These are phyloP conservation scores for Serripes groenlandicus DNA, from an alignment of 2,888 invertebrate species.

Conservation along the genomic window DNA sequence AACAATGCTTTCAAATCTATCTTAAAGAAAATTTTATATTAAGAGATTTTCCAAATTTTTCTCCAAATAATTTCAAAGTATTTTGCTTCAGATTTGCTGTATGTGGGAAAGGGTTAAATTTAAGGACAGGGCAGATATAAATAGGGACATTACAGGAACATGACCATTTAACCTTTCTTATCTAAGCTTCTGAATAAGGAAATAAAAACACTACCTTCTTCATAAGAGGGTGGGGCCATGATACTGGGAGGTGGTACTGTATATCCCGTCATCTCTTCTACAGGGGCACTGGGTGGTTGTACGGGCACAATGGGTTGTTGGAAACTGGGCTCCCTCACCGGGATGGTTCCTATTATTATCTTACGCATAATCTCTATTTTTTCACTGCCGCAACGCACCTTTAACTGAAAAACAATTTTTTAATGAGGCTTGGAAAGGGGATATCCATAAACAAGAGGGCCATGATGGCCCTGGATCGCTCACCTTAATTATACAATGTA, in stretches of 20 bases:
- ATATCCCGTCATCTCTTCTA: slow-evolving; percentile 2
- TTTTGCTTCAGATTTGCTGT: no score
- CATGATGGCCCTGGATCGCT: no score
- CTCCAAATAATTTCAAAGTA: no score
- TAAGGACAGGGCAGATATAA: neutral
- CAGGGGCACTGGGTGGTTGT: neutral
- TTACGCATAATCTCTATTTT: slow-evolving; percentile 31
- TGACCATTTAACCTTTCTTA: no score
- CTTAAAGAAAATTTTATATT: no score
- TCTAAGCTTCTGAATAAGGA: neutral
- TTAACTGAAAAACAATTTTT: slow-evolving; percentile 43
- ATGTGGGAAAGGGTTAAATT: neutral
- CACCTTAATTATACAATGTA: no score
- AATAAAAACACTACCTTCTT: slow-evolving; percentile 44
- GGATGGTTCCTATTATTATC: slow-evolving; percentile 54
- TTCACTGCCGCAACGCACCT: slow-evolving; percentile 31
- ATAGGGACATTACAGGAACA: no score
- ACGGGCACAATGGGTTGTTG: neutral
- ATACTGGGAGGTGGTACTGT: slow-evolving; percentile 11
- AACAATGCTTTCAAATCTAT: no score
- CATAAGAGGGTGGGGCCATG: slow-evolving; percentile 50
- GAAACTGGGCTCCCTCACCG: slow-evolving; percentile 30
- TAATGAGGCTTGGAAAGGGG: no score
- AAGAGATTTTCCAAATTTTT: no score
- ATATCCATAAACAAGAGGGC: no score